Evolutionary conservation across 1,140 invertebrate genomes (phyloP), one percentile per base, ranked within the genome.

Genomic region (Bombus soroeensis): DNA sequence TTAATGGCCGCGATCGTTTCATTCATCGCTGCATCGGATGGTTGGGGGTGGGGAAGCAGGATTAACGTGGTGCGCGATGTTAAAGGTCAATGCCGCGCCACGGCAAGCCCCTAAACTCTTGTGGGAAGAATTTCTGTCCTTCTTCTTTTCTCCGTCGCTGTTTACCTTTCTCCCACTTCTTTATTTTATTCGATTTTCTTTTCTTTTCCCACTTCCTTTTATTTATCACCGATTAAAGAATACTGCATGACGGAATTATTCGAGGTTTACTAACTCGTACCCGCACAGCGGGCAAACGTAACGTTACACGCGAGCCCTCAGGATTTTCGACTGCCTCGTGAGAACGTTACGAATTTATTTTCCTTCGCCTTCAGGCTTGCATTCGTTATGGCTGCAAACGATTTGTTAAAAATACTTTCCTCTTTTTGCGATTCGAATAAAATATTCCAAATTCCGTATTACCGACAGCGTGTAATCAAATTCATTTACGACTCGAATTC

Each of bases 1-100:
- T 91, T 91, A 88, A 91, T 88, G 88, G 79, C 77, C 62, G 34
- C 80, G 81, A 90, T 90, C 87, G 81, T 91, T 91, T 89, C 90
- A 91, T 91, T 91, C 90, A 91, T 91, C 89, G 87, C 88, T 82
- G 74, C 47, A 39, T 80, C 76, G 59, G 57, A n/a, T 28, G 18
- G 43, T 22, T 15, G 25, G 66, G 79, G 62, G 66, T 18, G 43
- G 43, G 37, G 43, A 57, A 9, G 86, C 34, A 64, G 66, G 64
- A 90, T 53, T 81, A 89, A 87, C 89, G 81, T 39, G 43, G 73
- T 81, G 74, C 70, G 74, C 66, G 57, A 71, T 85, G 90, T 66
- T 78, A 90, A 90, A 90, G 89, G 89, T 90, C 89, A 90, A 90
- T 90, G 89, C 85, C 88, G 68, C 81, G 72, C 34, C 72, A 74